phyloP scores from a whole-genome alignment of 2,113 vertebrate species.

The Bucco capensis region DNA sequence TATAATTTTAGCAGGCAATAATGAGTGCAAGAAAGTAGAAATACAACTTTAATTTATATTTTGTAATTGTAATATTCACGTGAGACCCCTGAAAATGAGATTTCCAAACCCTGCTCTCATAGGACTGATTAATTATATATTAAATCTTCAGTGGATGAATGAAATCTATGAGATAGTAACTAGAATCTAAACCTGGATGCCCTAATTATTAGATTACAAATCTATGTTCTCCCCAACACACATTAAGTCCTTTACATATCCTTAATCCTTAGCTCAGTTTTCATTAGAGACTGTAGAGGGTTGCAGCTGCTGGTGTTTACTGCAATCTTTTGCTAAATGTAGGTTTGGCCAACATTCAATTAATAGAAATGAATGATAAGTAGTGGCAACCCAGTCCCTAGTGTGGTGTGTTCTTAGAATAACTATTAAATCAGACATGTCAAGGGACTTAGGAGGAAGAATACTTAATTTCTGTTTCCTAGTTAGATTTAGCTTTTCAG shows the following conservation, averaged over 20 bases:
- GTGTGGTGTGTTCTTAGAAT: background rate
- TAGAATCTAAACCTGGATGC: background rate
- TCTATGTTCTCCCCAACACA: background rate
- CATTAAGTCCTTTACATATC: background rate
- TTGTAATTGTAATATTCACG: background rate
- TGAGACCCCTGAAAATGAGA: background rate
- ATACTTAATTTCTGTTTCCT: conserved; percentile 16
- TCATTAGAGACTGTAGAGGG: background rate
- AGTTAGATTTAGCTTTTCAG: background rate
- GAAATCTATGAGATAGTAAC: background rate
- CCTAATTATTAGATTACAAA: background rate
- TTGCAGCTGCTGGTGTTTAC: background rate
- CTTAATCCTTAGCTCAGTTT: background rate
- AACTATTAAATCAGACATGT: conserved; percentile 8
- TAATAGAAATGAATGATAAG: background rate
- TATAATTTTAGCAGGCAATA: background rate
- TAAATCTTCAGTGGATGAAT: background rate
- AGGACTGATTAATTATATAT: background rate
- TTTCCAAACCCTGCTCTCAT: background rate
- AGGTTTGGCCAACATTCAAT: background rate
- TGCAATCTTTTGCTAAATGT: background rate
- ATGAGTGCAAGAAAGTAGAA: background rate
- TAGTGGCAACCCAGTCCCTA: background rate
- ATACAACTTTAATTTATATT: background rate
- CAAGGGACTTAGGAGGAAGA: background rate